Evolutionary conservation across 2,797 vertebrate genomes (phyloP), one percentile per base, ranked within the genome.

Genomic region (Danio jaintianensis): DNA sequence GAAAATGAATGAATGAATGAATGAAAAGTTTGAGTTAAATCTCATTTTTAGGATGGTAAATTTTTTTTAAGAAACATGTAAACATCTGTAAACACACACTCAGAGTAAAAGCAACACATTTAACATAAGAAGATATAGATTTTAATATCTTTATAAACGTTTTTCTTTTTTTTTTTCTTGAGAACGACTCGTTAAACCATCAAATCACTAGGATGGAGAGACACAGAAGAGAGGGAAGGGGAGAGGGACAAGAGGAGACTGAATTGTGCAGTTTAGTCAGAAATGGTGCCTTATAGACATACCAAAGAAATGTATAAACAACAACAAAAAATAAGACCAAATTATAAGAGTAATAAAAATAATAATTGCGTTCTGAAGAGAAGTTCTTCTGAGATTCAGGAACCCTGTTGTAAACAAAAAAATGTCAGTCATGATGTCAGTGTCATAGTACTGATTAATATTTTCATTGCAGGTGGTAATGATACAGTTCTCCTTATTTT

Each of bases 121-220:
- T 93, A 94, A 94, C 93, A 95, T 96, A 94, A 92, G 94, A 94
- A 97, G 96, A 94, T 96, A 96, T 93, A 95, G 93, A 93, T 95
- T 95, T 91, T 95, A 94, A 85, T 96, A 95, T 93, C 93, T 96
- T 96, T 97, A 97, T 95, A 96, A 96, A 96, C 95, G 94, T 94
- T 93, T 89, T 90, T 92, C 89, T 92, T 89, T 87, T 84, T 92
- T 90, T 87, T 90, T 89, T 85, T 93, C 29, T 85, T 85, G 89
- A 93, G 93, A 92, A 93, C 88, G 90, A 93, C 87, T 89, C 92
- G 89, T 89, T 67, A 86, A 93, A 93, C 89, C 87, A 86, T 86
- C 86, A 86, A 90, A 86, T 85, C 55, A 91, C 92, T 91, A 84
- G 72, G 75, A 82, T 83, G 85, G 78, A 77, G 74, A 67, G 80